Evolutionary conservation across 2,113 vertebrate species (phyloP), one percentile per base, ranked within the genome.

Genomic region (Cranoglanis bouderius): DNA sequence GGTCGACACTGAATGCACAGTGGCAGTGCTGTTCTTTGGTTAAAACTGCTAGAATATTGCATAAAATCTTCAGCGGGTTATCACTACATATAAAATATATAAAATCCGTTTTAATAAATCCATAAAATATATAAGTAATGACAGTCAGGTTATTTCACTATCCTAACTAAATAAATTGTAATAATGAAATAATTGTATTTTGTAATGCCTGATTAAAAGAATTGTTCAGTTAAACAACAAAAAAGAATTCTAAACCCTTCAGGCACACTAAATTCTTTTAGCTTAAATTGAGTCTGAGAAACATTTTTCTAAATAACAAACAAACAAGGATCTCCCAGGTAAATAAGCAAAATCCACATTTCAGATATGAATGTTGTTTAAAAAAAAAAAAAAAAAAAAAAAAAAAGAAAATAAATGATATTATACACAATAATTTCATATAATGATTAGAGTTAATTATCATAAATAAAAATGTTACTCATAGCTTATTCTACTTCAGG

Each of bases 371-470:
- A 83, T 46, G 1, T 40, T 1, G 32, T 61, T 29, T 21, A 29
- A 63, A 63, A 63, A 43, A 1, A 82, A 35, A 82, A 18, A 1
- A 65, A 65, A 57, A 57, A 59, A 59, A 24, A 59, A 24, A 24
- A 51, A 51, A 12, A 51, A 6, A 9, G 46, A 49, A 49, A 49
- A 49, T 49, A 49, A 49, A 49, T 49, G 46, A 49, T n/a, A n/a
- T 67, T 49, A 9, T 18, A 65, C n/a, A 26, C 13, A 32, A 84
- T 49, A 29, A 32, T 67, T 84, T 67, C 2, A 65, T 19, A 24
- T 84, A 29, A 46, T 19, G 5, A 84, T 84, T 65, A 65, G 38
- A 65, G 82, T 57, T 83, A 4, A 43, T 84, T 84, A 43, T 61
- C 29, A 61, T 84, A 65, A 46, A 29, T 84, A 43, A 29, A 82